A percentile compares a stretch with the other conserved stretches of the same genome.
Evolutionary conservation across 2,888 invertebrate genomes (phyloP).

Genomic region (Brachylomia viminalis): DNA sequence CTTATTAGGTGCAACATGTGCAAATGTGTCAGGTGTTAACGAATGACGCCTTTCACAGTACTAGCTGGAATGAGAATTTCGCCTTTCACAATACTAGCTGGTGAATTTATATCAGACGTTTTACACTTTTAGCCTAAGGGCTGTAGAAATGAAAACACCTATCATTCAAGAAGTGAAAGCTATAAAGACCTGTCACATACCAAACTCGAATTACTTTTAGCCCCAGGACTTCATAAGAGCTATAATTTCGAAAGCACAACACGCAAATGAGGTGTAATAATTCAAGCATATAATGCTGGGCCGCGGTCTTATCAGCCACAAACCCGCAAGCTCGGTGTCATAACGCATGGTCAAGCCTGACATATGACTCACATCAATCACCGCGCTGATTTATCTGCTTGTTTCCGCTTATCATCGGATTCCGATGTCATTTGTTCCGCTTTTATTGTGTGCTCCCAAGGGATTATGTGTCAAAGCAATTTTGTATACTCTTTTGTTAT

Average conservation of each 20-base stretch:
- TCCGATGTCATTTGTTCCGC: constrained; percentile 35
- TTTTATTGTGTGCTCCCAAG: constrained; percentile 11
- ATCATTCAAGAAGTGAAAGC: constrained; percentile 49
- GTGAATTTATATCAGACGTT: constrained; percentile 2
- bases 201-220: constrained; percentile 36
- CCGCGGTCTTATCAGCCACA: constrained; percentile 41
- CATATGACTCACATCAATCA: constrained; percentile 60
- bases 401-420: constrained; percentile 59
- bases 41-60: not conserved
- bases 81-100: not conserved
- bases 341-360: constrained; percentile 53
- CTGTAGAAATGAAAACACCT: constrained; percentile 28
- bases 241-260: constrained; percentile 40
- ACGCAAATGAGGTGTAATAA: constrained; percentile 47
- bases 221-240: constrained; percentile 39
- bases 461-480: constrained; percentile 39
- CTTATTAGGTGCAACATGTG: too few relatives aligned
- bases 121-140: constrained; percentile 30
- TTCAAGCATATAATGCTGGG: constrained; percentile 39
- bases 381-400: constrained; percentile 55
- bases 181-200: constrained; percentile 19
- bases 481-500: constrained; percentile 31
- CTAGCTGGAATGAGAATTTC: not conserved
- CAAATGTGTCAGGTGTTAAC: not conserved
- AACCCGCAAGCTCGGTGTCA: constrained; percentile 26